phyloP scores from a whole-genome alignment of 1,140 invertebrate genomes.

The Eulimnadia texana region DNA sequence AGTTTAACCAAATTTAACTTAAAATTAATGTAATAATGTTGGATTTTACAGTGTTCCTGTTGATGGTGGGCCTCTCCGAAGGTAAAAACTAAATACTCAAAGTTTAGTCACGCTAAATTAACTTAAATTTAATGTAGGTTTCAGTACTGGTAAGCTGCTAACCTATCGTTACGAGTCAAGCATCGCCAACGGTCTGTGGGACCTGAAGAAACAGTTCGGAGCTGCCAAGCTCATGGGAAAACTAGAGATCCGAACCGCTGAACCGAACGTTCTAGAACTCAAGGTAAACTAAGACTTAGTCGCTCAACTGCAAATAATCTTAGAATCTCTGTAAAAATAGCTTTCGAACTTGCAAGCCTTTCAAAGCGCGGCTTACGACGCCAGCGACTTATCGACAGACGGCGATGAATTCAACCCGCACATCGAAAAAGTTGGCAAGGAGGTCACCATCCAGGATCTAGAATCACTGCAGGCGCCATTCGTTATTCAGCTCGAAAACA shows the following conservation, averaged over 20 bases:
- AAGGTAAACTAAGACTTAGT: not conserved
- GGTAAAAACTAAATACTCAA: too few relatives aligned
- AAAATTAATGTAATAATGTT: too few relatives aligned
- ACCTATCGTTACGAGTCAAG: too few relatives aligned
- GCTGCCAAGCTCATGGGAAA: not conserved
- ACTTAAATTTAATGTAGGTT: too few relatives aligned
- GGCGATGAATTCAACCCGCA: not conserved
- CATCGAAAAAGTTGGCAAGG: not conserved
- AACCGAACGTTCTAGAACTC: not conserved
- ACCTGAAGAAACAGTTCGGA: not conserved
- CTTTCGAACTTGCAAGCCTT: not conserved
- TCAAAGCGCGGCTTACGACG: not conserved
- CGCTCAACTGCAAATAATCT: not conserved
- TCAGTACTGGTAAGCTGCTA: too few relatives aligned
- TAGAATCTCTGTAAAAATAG: not conserved
- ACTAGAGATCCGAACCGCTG: not conserved
- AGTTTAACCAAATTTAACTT: too few relatives aligned
- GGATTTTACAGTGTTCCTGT: too few relatives aligned
- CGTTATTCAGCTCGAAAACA: not conserved
- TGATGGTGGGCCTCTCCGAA: too few relatives aligned
- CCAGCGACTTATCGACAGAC: not conserved
- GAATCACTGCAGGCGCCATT: not conserved
- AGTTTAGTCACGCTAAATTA: too few relatives aligned
- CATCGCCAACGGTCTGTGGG: too few relatives aligned
- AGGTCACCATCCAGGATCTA: not conserved